phyloP scores from a whole-genome alignment of 2,888 invertebrate genomes.

The Torymus texanus region DNA sequence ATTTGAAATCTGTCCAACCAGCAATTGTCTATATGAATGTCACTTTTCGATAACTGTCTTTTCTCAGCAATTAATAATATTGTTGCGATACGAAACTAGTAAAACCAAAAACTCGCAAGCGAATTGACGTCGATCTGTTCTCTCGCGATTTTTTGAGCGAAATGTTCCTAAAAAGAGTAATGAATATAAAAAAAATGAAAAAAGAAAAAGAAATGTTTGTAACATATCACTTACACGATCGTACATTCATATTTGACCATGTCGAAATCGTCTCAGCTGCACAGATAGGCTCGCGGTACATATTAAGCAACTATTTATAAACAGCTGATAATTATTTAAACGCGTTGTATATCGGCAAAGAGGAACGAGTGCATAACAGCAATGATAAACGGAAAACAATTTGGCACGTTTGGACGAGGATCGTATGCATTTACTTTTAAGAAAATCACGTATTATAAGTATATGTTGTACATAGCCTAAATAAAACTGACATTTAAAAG shows the following conservation, averaged over 20 bases:
- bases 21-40: constrained; percentile 74
- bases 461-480: constrained; percentile 75
- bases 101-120: background rate
- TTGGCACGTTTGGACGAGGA: background rate
- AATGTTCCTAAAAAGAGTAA: constrained; percentile 71
- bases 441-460: constrained; percentile 74
- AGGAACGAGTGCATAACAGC: constrained; percentile 3
- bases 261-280: constrained; percentile 1
- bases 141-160: constrained; percentile 56
- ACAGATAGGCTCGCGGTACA: background rate
- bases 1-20: constrained; percentile 60
- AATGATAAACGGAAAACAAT: background rate
- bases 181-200: constrained; percentile 2
- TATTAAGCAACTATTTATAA: constrained; percentile 48
- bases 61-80: constrained; percentile 12
- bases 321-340: no score
- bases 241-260: constrained; percentile 43
- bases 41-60: constrained; percentile 74
- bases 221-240: constrained; percentile 70
- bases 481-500: constrained; percentile 74
- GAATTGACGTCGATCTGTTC: background rate
- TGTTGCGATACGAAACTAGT: constrained; percentile 13
- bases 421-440: constrained; percentile 67
- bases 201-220: constrained; percentile 62
- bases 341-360: background rate